phyloP scores from a whole-genome alignment of 2,113 vertebrate genomes.

The Rallus limicola region DNA sequence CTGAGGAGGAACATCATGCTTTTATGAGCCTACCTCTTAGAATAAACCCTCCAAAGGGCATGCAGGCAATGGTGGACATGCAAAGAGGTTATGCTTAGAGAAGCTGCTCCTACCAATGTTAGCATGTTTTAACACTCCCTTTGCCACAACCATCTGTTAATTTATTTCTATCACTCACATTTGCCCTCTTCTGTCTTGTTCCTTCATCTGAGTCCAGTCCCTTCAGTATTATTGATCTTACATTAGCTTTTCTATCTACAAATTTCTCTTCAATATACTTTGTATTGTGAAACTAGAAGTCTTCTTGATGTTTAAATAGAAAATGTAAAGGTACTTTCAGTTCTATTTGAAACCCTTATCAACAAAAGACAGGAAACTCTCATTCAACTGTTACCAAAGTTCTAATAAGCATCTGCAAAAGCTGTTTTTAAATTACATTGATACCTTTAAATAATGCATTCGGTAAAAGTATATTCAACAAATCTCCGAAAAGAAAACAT shows the following conservation, averaged over 20 bases:
- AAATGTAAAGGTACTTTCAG: not conserved
- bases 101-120: rapidly evolving
- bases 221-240: not conserved
- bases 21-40: rapidly evolving
- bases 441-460: not conserved
- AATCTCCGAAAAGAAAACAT: not conserved
- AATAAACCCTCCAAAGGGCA: not conserved
- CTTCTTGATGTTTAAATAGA: not conserved
- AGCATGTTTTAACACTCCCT: not conserved
- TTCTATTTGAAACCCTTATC: not conserved
- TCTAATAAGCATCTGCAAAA: not conserved
- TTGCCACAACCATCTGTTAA: not conserved
- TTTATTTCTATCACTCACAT: not conserved
- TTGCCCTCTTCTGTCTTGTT: not conserved
- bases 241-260: not conserved
- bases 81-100: not conserved
- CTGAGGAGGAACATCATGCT: not conserved
- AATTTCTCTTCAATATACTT: not conserved
- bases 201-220: not conserved
- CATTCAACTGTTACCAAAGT: not conserved
- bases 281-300: not conserved
- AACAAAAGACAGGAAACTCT: not conserved
- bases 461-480: not conserved
- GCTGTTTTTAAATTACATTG: not conserved
- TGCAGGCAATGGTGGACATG: rapidly evolving